Percentiles rank a stretch among this genome's conserved stretches.
Conservation (phyloP, 2,113 vertebrate genomes). For the Hemiscyllium ocellatum region DNA sequence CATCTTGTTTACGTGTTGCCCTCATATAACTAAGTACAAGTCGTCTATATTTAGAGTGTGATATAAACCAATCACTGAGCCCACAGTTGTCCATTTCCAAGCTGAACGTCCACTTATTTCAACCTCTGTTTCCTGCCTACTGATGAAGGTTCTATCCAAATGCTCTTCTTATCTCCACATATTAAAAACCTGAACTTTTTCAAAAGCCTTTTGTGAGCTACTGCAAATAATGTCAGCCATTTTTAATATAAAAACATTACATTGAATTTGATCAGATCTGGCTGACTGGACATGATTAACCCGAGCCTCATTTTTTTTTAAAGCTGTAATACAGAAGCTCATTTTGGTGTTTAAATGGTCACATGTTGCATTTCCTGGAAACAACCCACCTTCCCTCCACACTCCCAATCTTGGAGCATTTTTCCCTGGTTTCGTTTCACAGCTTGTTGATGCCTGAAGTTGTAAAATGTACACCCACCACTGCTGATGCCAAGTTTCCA, state of each 20-base stretch:
- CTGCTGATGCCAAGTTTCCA: not conserved
- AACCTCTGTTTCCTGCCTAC: not conserved
- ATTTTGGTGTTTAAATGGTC: not conserved
- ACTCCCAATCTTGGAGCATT: not conserved
- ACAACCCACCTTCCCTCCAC: not conserved
- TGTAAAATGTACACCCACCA: not conserved
- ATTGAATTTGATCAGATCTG: not conserved
- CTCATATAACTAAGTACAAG: not conserved
- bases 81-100: not conserved
- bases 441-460: not conserved
- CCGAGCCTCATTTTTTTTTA: not conserved
- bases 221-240: not conserved
- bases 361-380: not conserved
- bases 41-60: not conserved
- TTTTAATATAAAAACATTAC: not conserved
- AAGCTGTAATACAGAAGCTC: too few relatives aligned
- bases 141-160: not conserved
- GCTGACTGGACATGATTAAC: not conserved
- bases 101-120: not conserved
- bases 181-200: not conserved
- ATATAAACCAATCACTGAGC: not conserved
- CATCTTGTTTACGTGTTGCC: not conserved
- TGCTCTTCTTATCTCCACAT: not conserved
- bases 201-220: not conserved
- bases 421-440: not conserved